Evolutionary conservation across 2,888 invertebrate species (phyloP).

Genomic region (Hemithea aestivaria): DNA sequence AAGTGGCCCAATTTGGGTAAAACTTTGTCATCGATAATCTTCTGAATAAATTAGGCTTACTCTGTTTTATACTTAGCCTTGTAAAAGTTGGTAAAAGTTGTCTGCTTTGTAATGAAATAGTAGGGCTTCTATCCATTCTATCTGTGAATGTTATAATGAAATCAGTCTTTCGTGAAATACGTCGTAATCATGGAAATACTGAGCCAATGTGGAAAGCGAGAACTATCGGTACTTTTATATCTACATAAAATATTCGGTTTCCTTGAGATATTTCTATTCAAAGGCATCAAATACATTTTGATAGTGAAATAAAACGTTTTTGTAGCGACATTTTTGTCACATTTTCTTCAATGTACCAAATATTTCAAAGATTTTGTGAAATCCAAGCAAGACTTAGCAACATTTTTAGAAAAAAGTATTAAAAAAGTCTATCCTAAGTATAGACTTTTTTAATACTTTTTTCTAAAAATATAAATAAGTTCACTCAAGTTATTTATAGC

Average conservation of each 20-base stretch:
- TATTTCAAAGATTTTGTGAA: no score
- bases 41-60: slow-evolving; percentile 28
- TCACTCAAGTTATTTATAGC: no score
- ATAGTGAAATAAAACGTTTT: slow-evolving; percentile 11
- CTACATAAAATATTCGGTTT: slow-evolving; percentile 39
- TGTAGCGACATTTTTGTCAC: no score
- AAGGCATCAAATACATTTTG: slow-evolving; percentile 25
- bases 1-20: slow-evolving; percentile 26
- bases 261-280: slow-evolving; percentile 30
- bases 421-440: no score
- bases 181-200: slow-evolving; percentile 51
- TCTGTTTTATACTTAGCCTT: slow-evolving; percentile 21
- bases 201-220: slow-evolving; percentile 35
- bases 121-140: slow-evolving; percentile 2
- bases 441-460: no score
- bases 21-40: slow-evolving; percentile 29
- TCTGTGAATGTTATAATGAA: slow-evolving; percentile 24
- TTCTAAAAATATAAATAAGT: no score
- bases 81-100: slow-evolving; percentile 18
- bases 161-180: slow-evolving; percentile 44
- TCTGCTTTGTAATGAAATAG: slow-evolving; percentile 15
- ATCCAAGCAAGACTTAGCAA: no score
- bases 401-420: no score
- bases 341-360: no score
- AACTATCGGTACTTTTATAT: slow-evolving; percentile 43